Evolutionary conservation across 2,888 invertebrate species (phyloP), one percentile per base, ranked within the genome.

Genomic region (Brachypalpus laphriformis): DNA sequence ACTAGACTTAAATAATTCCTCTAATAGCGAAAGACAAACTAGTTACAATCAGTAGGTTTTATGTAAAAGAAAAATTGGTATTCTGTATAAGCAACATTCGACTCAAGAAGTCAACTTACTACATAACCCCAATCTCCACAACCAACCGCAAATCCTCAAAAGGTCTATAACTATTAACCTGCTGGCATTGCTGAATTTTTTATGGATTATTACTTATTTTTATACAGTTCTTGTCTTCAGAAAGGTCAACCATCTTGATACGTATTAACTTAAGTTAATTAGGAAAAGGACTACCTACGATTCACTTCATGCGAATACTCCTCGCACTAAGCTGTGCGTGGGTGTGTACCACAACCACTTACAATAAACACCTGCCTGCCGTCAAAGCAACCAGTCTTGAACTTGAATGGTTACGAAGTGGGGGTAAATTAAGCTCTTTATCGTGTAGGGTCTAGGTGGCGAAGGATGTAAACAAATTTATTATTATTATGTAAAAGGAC

Each of bases 401-500:
- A 31, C 63, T 76, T 25, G 4, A 14, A 45, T 0, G 8, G 20
- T 18, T 3, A 20, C 20, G 4, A 25, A 37, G 42, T 14, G 37
- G 20, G 34, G 56, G 11, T 22, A 47, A 51, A 68, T 61, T 49
- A 59, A 68, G 68, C 76, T 66, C 59, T 59, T 76, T 76, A 28
- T 22, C 57, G 18, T 22, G 37, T 49, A 49, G 47, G 11, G 51
- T 51, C 63, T 59, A 49, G 20, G 59, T 47, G 42, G 59, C 22
- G 61, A 72, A 56, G 47, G 70, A 68, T 51, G 66, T 56, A 72
- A 78, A 82, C 72, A 66, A 78, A 72, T 78, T 78, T 82, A 82
- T 82, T 82, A 61, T 82, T 82, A 72, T 78, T 82, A 72, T 68
- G 61, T 78, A 65, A 82, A 82, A 82, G 66, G 82, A 82, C 78